Conservation (phyloP, 2,797 vertebrate genomes). For the Clamator glandarius region DNA sequence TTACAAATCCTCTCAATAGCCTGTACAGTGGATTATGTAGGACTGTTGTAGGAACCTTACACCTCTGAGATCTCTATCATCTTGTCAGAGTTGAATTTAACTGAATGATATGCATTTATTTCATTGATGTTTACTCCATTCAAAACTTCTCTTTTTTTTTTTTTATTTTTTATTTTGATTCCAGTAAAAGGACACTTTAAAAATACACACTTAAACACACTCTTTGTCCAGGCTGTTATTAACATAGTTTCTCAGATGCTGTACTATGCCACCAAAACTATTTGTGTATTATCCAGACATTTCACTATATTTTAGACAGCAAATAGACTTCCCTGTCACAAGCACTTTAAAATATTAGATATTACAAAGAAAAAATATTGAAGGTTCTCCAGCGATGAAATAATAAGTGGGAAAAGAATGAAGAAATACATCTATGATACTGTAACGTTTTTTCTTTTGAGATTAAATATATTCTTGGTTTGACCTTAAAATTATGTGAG, state of each 20-base stretch:
- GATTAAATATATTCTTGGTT: background rate
- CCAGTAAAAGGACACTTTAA: background rate
- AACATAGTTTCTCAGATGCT: background rate
- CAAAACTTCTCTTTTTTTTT: background rate
- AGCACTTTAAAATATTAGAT: background rate
- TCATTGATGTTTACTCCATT: background rate
- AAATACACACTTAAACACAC: background rate
- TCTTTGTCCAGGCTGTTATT: background rate
- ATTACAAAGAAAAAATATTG: background rate
- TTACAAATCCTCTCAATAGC: background rate
- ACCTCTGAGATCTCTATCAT: background rate
- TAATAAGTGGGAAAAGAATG: background rate
- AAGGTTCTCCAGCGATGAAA: background rate
- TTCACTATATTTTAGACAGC: background rate
- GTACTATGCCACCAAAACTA: background rate
- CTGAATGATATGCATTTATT: background rate
- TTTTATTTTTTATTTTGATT: background rate
- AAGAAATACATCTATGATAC: background rate
- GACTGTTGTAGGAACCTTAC: background rate
- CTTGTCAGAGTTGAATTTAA: background rate
- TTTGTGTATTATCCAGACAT: background rate
- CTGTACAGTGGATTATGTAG: background rate
- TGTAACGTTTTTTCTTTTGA: background rate
- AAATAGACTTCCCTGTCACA: background rate
- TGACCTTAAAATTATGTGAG: background rate